Conservation (phyloP, 2,797 vertebrate species). For the Hipposideros larvatus region DNA sequence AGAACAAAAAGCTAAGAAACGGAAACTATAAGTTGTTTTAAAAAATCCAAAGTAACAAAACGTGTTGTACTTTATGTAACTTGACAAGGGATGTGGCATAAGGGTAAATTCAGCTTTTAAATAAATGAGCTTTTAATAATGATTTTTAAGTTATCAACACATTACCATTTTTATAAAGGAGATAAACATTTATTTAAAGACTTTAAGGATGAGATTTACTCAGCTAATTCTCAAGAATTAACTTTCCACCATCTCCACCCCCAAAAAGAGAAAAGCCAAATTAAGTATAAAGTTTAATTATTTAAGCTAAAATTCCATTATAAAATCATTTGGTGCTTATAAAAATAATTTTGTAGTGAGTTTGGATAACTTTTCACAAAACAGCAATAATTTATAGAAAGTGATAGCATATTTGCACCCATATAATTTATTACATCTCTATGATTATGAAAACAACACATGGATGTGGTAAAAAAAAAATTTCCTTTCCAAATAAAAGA, state of each 20-base stretch:
- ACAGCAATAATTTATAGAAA: constrained; percentile 13
- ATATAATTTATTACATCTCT: not conserved
- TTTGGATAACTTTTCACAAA: constrained; percentile 36
- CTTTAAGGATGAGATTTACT: constrained; percentile 40
- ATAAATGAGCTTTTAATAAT: constrained; percentile 27
- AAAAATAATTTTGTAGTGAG: constrained; percentile 30
- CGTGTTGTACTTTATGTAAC: not conserved
- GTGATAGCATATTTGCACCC: not conserved
- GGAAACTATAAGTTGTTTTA: constrained; percentile 1
- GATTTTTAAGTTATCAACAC: constrained; percentile 41
- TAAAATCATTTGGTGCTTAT: constrained; percentile 32
- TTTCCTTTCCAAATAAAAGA: constrained; percentile 15
- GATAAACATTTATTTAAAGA: not conserved
- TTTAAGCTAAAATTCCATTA: constrained; percentile 20
- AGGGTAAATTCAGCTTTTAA: constrained; percentile 24
- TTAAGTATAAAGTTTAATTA: constrained; percentile 33
- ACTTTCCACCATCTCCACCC: not conserved
- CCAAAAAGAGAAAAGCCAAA: constrained; percentile 20
- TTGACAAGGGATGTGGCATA: not conserved
- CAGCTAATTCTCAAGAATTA: constrained; percentile 17
- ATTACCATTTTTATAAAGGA: constrained; percentile 51
- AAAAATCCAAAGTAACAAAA: constrained; percentile 23
- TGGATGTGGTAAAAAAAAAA: not conserved
- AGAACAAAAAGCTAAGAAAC: constrained; percentile 40
- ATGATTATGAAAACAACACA: constrained; percentile 40